A percentile compares a stretch with the other conserved stretches of the same genome.
phyloP scores from a whole-genome alignment of 2,113 vertebrate genomes.

The Corythoichthys haematopterus region DNA sequence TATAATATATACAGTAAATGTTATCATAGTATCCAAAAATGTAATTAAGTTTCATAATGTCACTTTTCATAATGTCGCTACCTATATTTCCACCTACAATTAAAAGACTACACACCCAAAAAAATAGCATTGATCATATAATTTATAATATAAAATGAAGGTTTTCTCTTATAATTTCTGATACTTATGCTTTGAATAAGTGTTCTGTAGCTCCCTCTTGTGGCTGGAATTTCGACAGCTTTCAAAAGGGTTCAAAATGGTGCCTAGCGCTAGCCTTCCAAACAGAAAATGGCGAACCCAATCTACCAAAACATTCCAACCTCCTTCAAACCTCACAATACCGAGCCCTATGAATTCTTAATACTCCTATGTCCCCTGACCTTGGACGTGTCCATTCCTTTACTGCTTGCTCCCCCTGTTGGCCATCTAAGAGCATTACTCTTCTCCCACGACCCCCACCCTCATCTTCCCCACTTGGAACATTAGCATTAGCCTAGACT shows the following conservation, averaged over 20 bases:
- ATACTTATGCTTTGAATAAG: too few species aligned
- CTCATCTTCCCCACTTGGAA: slow-evolving; percentile 58
- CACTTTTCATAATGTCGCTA: too few species aligned
- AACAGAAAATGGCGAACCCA: not conserved
- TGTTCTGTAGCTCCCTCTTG: slow-evolving; percentile 33
- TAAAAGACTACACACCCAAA: too few species aligned
- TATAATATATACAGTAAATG: too few species aligned
- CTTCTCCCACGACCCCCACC: slow-evolving; percentile 35
- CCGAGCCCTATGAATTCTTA: not conserved
- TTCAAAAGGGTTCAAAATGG: not conserved
- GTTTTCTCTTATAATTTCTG: too few species aligned
- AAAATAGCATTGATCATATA: too few species aligned
- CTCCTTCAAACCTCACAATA: not conserved
- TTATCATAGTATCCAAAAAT: too few species aligned
- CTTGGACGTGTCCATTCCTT: not conserved
- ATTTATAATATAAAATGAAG: too few species aligned
- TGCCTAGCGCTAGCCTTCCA: not conserved
- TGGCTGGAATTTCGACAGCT: slow-evolving; percentile 15
- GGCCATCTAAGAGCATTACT: slow-evolving; percentile 39
- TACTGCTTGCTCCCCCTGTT: slow-evolving; percentile 42
- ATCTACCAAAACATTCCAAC: not conserved
- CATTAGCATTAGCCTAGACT: slow-evolving; percentile 78
- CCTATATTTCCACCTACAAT: too few species aligned
- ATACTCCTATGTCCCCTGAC: not conserved
- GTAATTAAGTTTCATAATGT: too few species aligned